Percentiles rank a stretch among this genome's conserved stretches.
phyloP scores from a whole-genome alignment of 2,113 vertebrate species.

The Cryptomyrus ogoouensis region DNA sequence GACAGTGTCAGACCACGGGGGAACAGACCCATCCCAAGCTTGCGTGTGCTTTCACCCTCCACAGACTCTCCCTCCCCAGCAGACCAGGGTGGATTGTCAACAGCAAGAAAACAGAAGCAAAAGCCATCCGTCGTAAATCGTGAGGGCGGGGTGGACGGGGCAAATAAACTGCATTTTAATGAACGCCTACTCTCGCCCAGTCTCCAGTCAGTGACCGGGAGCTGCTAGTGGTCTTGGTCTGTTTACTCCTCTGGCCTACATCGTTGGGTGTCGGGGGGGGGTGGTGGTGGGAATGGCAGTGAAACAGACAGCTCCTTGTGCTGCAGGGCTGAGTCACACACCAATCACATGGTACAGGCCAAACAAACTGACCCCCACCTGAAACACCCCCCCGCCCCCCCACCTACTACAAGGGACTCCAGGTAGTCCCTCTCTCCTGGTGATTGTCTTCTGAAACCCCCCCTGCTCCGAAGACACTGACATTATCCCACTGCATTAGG shows the following conservation, averaged over 20 bases:
- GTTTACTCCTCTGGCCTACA: background rate
- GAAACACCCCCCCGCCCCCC: background rate
- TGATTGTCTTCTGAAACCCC: too few relatives aligned
- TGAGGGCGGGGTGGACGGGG: background rate
- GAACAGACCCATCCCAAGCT: background rate
- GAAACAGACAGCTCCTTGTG: conserved; percentile 2
- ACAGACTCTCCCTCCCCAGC: background rate
- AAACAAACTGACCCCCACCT: background rate
- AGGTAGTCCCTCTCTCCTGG: background rate
- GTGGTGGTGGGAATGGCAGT: background rate
- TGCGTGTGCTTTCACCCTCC: background rate
- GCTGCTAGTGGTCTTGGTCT: background rate
- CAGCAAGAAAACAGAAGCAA: background rate
- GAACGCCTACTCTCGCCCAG: conserved; percentile 34
- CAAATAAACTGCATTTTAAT: conserved; percentile 38
- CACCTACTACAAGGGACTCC: background rate
- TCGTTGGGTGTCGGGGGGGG: background rate
- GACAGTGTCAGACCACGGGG: background rate
- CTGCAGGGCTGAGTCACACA: background rate
- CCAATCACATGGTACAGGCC: background rate
- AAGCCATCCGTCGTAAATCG: background rate
- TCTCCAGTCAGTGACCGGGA: background rate
- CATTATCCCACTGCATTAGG: background rate
- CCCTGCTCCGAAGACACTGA: background rate
- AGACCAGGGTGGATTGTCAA: background rate